A percentile compares a stretch with the other conserved stretches of the same genome.
Conservation (phyloP, 2,888 invertebrate genomes). For the Agelastica alni region DNA sequence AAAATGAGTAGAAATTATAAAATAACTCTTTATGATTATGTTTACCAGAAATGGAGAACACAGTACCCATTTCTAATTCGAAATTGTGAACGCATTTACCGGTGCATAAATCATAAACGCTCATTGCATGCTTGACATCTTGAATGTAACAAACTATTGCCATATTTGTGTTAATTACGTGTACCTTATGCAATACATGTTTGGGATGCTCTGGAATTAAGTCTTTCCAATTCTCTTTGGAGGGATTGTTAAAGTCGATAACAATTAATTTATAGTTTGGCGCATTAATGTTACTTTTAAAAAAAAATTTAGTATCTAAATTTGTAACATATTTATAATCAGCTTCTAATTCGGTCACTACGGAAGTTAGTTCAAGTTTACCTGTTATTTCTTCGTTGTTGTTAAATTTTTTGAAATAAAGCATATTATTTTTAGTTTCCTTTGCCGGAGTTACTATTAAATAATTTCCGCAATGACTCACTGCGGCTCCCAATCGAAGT, state of each 20-base stretch:
- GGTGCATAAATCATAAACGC: conserved; percentile 73
- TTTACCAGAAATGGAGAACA: conserved; percentile 83
- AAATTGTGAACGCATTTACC: conserved; percentile 77
- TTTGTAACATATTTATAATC: conserved; percentile 96
- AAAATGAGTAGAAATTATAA: conserved; percentile 91
- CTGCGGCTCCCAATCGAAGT: conserved; percentile 85
- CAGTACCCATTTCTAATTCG: conserved; percentile 83
- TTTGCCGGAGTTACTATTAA: conserved; percentile 81
- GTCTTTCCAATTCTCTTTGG: conserved; percentile 79
- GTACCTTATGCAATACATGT: conserved; percentile 89
- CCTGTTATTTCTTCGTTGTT: conserved; percentile 66
- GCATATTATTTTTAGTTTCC: conserved; percentile 89
- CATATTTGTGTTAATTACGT: conserved; percentile 82
- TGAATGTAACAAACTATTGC: conserved; percentile 86
- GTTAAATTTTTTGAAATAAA: conserved; percentile 82
- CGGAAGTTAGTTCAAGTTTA: conserved; percentile 72
- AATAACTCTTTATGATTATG: conserved; percentile 87
- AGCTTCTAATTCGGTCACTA: conserved; percentile 88
- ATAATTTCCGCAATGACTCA: conserved; percentile 91
- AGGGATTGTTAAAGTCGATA: conserved; percentile 76
- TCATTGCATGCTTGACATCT: conserved; percentile 92
- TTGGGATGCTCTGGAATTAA: conserved; percentile 81
- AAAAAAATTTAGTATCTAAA: conserved; percentile 77
- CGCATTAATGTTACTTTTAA: conserved; percentile 92
- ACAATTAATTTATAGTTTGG: conserved; percentile 88